Conservation (phyloP, 2,888 invertebrate genomes). For the Aradus depressus region DNA sequence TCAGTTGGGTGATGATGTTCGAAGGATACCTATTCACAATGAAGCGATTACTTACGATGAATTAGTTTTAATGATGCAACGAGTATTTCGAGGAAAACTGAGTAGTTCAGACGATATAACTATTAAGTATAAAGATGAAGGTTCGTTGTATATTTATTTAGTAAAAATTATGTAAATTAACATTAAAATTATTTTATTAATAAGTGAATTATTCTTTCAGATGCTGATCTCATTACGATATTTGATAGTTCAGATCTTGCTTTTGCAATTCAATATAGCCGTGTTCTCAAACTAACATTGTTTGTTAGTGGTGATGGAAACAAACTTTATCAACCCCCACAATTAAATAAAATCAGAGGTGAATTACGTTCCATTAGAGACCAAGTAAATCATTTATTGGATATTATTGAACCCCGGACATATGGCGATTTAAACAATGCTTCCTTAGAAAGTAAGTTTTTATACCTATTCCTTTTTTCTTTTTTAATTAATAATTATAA, state of each 20-base stretch:
- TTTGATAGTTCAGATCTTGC: constrained; percentile 57
- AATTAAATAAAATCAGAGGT: constrained; percentile 32
- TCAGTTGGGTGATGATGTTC: constrained; percentile 53
- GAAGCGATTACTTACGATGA: constrained; percentile 60
- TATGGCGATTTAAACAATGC: constrained; percentile 34
- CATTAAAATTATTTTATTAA: background rate
- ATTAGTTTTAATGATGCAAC: constrained; percentile 59
- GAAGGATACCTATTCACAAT: constrained; percentile 57
- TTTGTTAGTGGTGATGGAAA: constrained; percentile 39
- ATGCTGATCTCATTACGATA: constrained; percentile 59
- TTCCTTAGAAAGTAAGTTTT: constrained; percentile 25
- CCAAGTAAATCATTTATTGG: constrained; percentile 47
- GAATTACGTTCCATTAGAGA: constrained; percentile 46
- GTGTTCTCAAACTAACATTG: constrained; percentile 51
- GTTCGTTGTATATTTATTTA: constrained; percentile 34
- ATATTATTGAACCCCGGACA: constrained; percentile 41
- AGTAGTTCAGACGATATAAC: constrained; percentile 52
- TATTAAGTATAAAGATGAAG: constrained; percentile 61
- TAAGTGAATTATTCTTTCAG: constrained; percentile 37
- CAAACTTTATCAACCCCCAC: constrained; percentile 29
- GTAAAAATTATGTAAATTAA: background rate
- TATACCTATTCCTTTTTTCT: too few relatives aligned
- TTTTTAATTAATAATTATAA: too few relatives aligned
- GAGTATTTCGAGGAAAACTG: constrained; percentile 53
- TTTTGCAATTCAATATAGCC: constrained; percentile 56